These are phyloP conservation scores for Champsocephalus gunnari DNA, from an alignment of 2,797 vertebrate genomes.

Conservation along the genomic window DNA sequence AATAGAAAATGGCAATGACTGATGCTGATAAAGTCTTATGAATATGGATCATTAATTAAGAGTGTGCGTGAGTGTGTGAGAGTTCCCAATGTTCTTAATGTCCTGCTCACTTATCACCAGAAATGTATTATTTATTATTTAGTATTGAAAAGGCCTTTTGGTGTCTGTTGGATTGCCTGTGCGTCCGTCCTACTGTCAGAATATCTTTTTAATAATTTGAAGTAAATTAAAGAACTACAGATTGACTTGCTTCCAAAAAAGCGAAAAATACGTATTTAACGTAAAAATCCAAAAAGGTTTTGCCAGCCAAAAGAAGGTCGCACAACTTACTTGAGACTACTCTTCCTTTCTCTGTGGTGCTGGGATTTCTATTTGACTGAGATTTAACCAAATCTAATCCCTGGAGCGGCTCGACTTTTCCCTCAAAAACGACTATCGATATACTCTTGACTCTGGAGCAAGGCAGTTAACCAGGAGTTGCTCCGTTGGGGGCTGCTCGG, in stretches of 20 bases:
- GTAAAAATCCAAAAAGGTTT: slow-evolving; percentile 3
- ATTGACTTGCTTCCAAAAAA: slow-evolving; percentile 19
- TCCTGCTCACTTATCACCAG: slow-evolving; percentile 32
- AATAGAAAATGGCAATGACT: slow-evolving; percentile 52
- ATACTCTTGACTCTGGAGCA: slow-evolving; percentile 48
- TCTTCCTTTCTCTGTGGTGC: not conserved
- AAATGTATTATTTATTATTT: slow-evolving; percentile 20
- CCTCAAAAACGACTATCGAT: slow-evolving; percentile 47
- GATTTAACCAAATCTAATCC: slow-evolving; percentile 39
- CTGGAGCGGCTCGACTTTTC: slow-evolving; percentile 37
- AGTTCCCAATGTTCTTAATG: slow-evolving; percentile 50
- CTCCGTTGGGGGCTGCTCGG: slow-evolving; percentile 63
- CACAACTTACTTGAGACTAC: not conserved
- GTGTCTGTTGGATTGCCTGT: not conserved
- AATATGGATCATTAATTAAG: slow-evolving; percentile 60
- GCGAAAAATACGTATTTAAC: not conserved
- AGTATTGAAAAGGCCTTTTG: slow-evolving; percentile 6
- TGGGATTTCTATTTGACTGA: slow-evolving; percentile 22
- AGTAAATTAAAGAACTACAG: slow-evolving; percentile 19
- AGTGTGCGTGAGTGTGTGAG: slow-evolving; percentile 47
- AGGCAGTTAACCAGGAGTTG: slow-evolving; percentile 58
- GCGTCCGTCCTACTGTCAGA: slow-evolving; percentile 3
- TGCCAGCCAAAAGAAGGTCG: not conserved
- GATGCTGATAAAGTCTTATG: slow-evolving; percentile 52
- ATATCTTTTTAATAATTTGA: not conserved